Percentiles rank a stretch among this genome's conserved stretches.
Evolutionary conservation across 2,888 invertebrate species (phyloP).

Genomic region (Endomychus coccineus): DNA sequence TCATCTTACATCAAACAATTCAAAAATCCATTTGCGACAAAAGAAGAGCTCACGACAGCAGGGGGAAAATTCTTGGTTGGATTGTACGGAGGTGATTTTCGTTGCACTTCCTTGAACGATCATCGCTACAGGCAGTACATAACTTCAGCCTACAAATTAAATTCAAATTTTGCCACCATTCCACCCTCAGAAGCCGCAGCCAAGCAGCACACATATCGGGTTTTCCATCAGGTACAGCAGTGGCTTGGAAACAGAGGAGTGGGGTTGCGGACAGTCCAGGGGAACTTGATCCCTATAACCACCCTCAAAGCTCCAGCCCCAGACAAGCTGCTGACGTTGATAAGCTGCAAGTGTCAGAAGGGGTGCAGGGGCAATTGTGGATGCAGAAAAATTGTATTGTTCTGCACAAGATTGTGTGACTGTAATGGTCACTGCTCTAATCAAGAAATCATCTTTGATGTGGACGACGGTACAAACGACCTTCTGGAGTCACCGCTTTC

Average conservation of each 20-base stretch:
- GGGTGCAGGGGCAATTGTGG: too few relatives aligned
- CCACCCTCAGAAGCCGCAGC: not conserved
- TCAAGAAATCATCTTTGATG: too few relatives aligned
- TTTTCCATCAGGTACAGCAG: not conserved
- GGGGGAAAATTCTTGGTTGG: conserved; percentile 1
- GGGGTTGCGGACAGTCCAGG: too few relatives aligned
- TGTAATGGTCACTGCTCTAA: too few relatives aligned
- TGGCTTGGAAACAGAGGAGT: not conserved
- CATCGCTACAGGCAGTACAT: not conserved
- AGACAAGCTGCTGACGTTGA: too few relatives aligned
- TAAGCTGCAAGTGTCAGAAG: too few relatives aligned
- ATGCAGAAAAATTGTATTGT: too few relatives aligned
- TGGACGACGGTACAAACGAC: too few relatives aligned
- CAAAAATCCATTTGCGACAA: not conserved
- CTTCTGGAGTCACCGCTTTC: too few relatives aligned
- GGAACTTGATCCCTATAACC: too few relatives aligned
- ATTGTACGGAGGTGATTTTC: not conserved
- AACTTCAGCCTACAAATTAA: conserved; percentile 1
- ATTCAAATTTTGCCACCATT: not conserved
- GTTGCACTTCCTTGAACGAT: not conserved
- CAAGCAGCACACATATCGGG: not conserved
- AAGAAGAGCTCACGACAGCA: not conserved
- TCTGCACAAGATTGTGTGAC: too few relatives aligned
- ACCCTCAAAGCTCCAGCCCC: too few relatives aligned
- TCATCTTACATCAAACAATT: not conserved